These are phyloP conservation scores for Psittacula derbiana DNA, from an alignment of 2,797 vertebrate species.

Conservation along the genomic window DNA sequence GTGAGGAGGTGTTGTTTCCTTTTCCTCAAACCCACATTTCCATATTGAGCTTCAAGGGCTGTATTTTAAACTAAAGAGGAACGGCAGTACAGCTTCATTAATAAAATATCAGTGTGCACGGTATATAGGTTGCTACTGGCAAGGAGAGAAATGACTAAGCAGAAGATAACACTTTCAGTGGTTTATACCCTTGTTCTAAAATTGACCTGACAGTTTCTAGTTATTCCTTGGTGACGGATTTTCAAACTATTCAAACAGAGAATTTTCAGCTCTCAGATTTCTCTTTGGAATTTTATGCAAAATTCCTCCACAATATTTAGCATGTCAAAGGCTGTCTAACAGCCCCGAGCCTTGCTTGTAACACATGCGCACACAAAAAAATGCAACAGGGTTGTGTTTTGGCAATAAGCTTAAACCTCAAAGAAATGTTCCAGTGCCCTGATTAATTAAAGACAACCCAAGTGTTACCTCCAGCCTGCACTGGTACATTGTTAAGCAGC, in stretches of 20 bases:
- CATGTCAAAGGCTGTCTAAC: slow-evolving; percentile 56
- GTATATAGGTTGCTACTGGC: neutral
- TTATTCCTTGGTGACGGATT: slow-evolving; percentile 27
- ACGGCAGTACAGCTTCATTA: neutral
- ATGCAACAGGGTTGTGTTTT: slow-evolving; percentile 19
- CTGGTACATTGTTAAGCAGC: slow-evolving; percentile 44
- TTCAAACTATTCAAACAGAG: slow-evolving; percentile 47
- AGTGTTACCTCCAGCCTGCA: slow-evolving; percentile 37
- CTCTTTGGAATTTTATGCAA: slow-evolving; percentile 31
- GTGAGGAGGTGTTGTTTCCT: neutral
- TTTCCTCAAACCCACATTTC: neutral
- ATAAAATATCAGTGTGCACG: slow-evolving; percentile 20
- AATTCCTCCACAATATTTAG: slow-evolving; percentile 20
- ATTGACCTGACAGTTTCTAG: slow-evolving; percentile 36
- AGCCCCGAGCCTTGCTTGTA: slow-evolving; percentile 13
- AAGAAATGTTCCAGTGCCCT: slow-evolving; percentile 43
- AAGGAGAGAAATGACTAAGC: slow-evolving; percentile 33
- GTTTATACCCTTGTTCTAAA: slow-evolving; percentile 28
- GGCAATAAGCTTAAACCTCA: slow-evolving; percentile 50
- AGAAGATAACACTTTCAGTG: neutral
- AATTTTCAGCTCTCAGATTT: slow-evolving; percentile 34
- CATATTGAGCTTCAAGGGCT: slow-evolving; percentile 2
- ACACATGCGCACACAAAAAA: neutral
- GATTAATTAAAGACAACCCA: slow-evolving; percentile 62
- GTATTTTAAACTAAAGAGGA: slow-evolving; percentile 45